Conservation (phyloP, 2,113 vertebrate genomes). For the Grammomys surdaster region DNA sequence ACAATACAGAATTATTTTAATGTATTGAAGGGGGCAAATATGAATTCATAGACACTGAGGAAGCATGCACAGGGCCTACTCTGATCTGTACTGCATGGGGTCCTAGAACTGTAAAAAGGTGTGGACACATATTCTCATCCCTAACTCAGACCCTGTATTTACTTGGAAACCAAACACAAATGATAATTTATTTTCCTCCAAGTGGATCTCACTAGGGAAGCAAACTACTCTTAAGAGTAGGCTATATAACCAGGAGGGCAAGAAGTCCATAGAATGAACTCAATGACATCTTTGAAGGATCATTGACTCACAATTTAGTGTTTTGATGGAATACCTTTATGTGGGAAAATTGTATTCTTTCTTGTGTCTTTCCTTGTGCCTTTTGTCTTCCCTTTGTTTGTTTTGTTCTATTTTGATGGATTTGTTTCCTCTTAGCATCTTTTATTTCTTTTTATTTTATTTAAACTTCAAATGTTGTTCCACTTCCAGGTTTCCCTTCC, state of each 20-base stretch:
- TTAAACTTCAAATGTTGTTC: too few species aligned
- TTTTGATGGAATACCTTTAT: neutral
- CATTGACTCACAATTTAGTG: neutral
- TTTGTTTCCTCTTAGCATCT: neutral
- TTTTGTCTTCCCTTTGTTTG: neutral
- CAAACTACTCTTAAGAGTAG: neutral
- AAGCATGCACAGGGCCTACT: neutral
- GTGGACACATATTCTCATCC: neutral
- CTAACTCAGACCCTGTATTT: neutral
- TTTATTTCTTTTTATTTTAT: neutral
- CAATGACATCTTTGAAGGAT: neutral
- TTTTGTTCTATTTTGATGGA: neutral
- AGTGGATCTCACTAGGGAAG: neutral
- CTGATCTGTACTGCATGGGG: neutral
- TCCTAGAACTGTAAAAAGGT: neutral
- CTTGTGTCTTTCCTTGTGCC: neutral
- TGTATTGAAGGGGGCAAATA: neutral
- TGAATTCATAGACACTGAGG: neutral
- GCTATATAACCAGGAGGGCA: neutral
- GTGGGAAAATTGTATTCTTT: neutral
- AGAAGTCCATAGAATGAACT: neutral
- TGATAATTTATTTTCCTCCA: neutral
- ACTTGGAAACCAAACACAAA: neutral
- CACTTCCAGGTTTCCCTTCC: too few species aligned
- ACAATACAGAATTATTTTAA: neutral